Percentiles rank a stretch among this genome's conserved stretches.
Evolutionary conservation across 2,888 invertebrate species (phyloP).

Genomic region (Agrilus cyanescens): DNA sequence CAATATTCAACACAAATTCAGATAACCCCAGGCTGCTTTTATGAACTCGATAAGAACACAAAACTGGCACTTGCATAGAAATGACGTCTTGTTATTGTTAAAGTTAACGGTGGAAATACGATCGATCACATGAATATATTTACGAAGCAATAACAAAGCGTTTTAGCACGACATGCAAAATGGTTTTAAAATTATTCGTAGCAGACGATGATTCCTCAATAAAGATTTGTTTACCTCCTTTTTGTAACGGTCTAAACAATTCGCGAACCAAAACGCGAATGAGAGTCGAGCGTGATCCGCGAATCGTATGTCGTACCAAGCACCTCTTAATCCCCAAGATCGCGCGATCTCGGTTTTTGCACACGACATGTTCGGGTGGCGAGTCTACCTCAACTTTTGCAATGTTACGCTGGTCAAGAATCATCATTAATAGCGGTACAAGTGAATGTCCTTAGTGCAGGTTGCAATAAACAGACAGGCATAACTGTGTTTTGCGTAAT

Average conservation of each 20-base stretch:
- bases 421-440: conserved; percentile 25
- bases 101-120: too few relatives aligned
- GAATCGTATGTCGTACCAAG: conserved; percentile 14
- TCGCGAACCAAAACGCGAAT: conserved; percentile 29
- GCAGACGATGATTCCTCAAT: neutral
- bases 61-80: too few relatives aligned
- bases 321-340: conserved; percentile 19
- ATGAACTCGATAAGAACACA: too few relatives aligned
- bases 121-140: too few relatives aligned
- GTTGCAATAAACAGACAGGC: conserved; percentile 21
- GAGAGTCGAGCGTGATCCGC: conserved; percentile 11
- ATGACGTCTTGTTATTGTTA: too few relatives aligned
- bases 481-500: conserved; percentile 30
- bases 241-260: conserved; percentile 12
- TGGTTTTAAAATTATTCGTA: too few relatives aligned
- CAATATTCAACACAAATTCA: conserved; percentile 4
- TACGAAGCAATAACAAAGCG: too few relatives aligned
- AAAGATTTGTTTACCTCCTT: neutral
- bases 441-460: conserved; percentile 33
- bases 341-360: conserved; percentile 31
- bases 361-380: conserved; percentile 21
- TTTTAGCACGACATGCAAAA: too few relatives aligned
- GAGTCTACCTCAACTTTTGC: conserved; percentile 30
- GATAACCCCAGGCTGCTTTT: too few relatives aligned
- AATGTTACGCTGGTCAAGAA: conserved; percentile 34